phyloP scores from a whole-genome alignment of 2,888 invertebrate species.

The Kryphioiulus occultus region DNA sequence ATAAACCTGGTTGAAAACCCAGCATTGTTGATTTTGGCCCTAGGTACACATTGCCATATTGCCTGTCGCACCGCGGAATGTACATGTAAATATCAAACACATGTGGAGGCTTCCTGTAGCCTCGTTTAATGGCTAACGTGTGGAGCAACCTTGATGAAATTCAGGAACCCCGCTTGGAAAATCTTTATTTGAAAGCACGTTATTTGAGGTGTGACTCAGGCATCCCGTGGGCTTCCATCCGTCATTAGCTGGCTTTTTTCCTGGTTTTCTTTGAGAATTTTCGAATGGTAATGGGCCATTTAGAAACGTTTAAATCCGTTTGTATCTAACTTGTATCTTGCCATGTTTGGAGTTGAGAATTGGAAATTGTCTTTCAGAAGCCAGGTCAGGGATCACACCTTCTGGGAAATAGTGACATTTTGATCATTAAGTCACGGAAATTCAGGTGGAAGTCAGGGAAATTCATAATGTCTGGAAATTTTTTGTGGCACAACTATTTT shows the following conservation, averaged over 20 bases:
- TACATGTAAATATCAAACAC: background rate
- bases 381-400: too few species aligned
- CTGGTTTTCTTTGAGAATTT: background rate
- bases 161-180: background rate
- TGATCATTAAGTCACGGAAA: too few species aligned
- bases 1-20: background rate
- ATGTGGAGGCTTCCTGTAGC: background rate
- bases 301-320: too few species aligned
- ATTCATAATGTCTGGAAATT: too few species aligned
- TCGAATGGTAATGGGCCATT: too few species aligned
- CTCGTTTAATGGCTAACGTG: background rate
- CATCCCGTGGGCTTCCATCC: background rate
- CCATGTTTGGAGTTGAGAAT: too few species aligned
- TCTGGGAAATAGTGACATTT: too few species aligned
- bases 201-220: background rate
- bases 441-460: too few species aligned
- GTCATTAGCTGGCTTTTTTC: background rate
- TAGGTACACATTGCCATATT: background rate
- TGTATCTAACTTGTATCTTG: too few species aligned
- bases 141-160: background rate
- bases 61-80: background rate
- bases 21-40: background rate
- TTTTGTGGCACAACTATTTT: too few species aligned
- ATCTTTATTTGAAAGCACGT: background rate
- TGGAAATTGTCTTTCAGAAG: too few species aligned